These are phyloP conservation scores for Merluccius polli DNA, from an alignment of 2,797 vertebrate species.

Conservation along the genomic window DNA sequence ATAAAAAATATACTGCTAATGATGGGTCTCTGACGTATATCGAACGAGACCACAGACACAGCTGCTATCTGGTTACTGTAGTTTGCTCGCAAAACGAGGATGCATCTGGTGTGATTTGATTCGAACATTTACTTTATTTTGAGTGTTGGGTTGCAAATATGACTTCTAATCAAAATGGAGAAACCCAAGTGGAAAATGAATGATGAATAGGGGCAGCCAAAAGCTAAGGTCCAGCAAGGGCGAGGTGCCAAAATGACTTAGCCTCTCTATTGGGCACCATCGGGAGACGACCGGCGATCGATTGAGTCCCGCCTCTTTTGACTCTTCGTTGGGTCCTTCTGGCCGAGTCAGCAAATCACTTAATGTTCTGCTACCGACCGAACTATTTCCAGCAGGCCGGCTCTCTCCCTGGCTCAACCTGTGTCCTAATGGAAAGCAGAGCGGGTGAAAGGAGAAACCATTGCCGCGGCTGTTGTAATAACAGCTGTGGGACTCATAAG, in stretches of 20 bases:
- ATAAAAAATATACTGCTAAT: too few relatives aligned
- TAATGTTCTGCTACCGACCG: conserved; percentile 40
- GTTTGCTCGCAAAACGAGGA: too few relatives aligned
- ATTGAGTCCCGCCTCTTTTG: background rate
- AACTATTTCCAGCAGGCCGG: conserved; percentile 43
- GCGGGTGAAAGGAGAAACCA: conserved; percentile 29
- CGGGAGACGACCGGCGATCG: background rate
- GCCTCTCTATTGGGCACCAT: background rate
- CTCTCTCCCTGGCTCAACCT: background rate
- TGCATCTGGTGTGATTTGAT: background rate
- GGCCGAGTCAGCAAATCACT: conserved; percentile 42
- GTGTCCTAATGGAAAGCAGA: conserved; percentile 20
- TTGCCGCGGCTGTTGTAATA: conserved; percentile 34
- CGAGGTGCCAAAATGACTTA: background rate
- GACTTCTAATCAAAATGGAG: background rate
- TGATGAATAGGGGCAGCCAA: background rate
- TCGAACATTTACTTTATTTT: background rate
- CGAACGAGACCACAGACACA: too few relatives aligned
- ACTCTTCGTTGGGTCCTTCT: too few relatives aligned
- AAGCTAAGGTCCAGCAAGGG: too few relatives aligned
- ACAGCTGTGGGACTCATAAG: conserved; percentile 41
- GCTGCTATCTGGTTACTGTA: too few relatives aligned
- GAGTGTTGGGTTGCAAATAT: background rate
- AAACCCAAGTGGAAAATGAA: background rate
- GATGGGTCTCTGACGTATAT: too few relatives aligned